Conservation (phyloP, 92 coral and sea anemone species). For the Epizoanthus illoricatus region DNA sequence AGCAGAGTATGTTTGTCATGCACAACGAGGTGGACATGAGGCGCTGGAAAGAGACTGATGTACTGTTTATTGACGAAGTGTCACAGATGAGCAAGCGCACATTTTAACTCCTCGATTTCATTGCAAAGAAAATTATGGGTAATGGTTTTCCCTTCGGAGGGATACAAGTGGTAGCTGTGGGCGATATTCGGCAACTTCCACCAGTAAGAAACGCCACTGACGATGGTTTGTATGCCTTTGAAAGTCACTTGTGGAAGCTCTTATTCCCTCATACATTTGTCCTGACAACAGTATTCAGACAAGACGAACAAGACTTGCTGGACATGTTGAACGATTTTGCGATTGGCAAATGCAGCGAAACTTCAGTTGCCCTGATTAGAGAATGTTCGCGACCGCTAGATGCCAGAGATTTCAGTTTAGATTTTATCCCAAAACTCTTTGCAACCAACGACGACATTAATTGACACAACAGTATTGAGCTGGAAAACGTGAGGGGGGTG, state of each 20-base stretch:
- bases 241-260: constrained; percentile 39
- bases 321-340: neutral
- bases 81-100: constrained; percentile 54
- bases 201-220: constrained; percentile 53
- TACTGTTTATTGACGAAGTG: constrained; percentile 60
- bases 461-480: neutral
- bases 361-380: neutral
- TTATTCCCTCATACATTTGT: constrained; percentile 50
- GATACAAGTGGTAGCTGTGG: constrained; percentile 59
- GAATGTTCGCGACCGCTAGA: neutral
- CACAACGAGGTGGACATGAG: neutral
- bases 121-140: constrained; percentile 34
- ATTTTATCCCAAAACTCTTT: neutral
- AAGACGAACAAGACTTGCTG: neutral
- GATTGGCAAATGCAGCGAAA: neutral
- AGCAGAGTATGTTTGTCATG: neutral
- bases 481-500: neutral
- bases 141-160: constrained; percentile 51
- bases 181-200: constrained; percentile 61
- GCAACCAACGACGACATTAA: neutral
- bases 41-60: constrained; percentile 52
- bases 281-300: constrained; percentile 7
- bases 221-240: constrained; percentile 48
- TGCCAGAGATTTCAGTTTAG: neutral
- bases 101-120: constrained; percentile 41